phyloP scores from a whole-genome alignment of 1,140 invertebrate species.

The Lithobius niger region DNA sequence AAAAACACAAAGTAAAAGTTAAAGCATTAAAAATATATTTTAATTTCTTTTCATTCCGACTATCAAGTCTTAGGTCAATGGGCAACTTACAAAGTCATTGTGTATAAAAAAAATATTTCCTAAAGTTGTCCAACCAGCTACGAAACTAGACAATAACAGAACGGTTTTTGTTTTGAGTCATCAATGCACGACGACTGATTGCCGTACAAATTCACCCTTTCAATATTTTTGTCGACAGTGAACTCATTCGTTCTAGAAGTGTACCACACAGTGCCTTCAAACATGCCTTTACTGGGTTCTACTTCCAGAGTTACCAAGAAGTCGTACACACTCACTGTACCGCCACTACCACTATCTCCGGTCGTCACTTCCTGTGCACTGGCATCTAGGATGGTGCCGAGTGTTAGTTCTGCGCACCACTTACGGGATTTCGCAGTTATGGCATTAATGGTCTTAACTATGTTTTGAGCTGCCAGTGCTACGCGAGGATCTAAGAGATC shows the following conservation, averaged over 20 bases:
- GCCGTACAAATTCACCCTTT: constrained; percentile 44
- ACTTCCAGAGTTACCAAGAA: not conserved
- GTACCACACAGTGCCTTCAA: constrained; percentile 38
- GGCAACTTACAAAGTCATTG: too few species aligned
- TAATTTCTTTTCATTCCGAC: too few species aligned
- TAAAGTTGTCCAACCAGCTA: too few species aligned
- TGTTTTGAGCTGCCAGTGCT: not conserved
- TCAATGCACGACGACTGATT: constrained; percentile 37
- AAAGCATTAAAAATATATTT: too few species aligned
- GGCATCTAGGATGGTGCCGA: not conserved
- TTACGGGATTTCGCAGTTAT: not conserved
- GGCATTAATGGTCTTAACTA: not conserved
- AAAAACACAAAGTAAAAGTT: too few species aligned
- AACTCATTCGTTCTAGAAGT: constrained; percentile 34
- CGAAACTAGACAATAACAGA: constrained; percentile 35
- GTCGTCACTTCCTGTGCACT: too few species aligned
- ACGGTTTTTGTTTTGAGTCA: constrained; percentile 39
- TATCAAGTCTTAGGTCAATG: too few species aligned
- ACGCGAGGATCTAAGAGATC: not conserved
- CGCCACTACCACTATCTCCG: too few species aligned
- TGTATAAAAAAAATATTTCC: too few species aligned
- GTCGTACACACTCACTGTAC: too few species aligned
- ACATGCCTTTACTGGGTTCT: constrained; percentile 19
- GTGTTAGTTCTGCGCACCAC: not conserved
- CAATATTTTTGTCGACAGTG: constrained; percentile 37